phyloP scores from a whole-genome alignment of 2,113 vertebrate species.

The Vimba vimba region DNA sequence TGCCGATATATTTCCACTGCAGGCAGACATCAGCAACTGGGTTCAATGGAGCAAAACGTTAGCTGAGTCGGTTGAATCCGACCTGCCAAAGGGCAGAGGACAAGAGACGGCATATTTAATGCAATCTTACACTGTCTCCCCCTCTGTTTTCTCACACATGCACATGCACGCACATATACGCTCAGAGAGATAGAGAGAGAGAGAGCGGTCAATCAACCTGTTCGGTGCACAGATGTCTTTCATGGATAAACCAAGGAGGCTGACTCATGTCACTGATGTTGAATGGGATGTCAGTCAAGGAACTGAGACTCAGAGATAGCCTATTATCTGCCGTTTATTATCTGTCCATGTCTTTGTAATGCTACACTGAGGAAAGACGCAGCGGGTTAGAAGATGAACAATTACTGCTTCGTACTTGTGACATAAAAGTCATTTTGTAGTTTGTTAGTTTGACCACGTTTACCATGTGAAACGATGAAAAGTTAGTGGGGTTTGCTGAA shows the following conservation, averaged over 20 bases:
- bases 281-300: slow-evolving; percentile 56
- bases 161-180: neutral
- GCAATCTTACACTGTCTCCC: neutral
- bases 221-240: slow-evolving; percentile 43
- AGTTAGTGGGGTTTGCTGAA: neutral
- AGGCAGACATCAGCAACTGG: slow-evolving; percentile 29
- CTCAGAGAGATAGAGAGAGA: neutral
- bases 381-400: slow-evolving; percentile 3
- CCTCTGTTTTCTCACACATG: slow-evolving; percentile 11
- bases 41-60: slow-evolving; percentile 56
- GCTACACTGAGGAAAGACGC: neutral
- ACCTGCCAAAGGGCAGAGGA: neutral
- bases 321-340: slow-evolving; percentile 50
- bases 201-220: slow-evolving; percentile 31
- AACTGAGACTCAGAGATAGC: slow-evolving; percentile 35
- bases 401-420: slow-evolving; percentile 14
- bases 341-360: slow-evolving; percentile 18
- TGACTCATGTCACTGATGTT: slow-evolving; percentile 51
- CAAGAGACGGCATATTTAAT: neutral
- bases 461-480: too few species aligned
- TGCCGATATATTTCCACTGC: slow-evolving; percentile 44
- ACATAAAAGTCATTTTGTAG: neutral
- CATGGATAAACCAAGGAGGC: slow-evolving; percentile 57
- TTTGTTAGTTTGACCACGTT: too few species aligned
- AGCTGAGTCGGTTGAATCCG: slow-evolving; percentile 46